Percentiles rank a stretch among this genome's conserved stretches.
phyloP scores from a whole-genome alignment of 1,140 invertebrate genomes.

The Pseudomyrmex concolor region DNA sequence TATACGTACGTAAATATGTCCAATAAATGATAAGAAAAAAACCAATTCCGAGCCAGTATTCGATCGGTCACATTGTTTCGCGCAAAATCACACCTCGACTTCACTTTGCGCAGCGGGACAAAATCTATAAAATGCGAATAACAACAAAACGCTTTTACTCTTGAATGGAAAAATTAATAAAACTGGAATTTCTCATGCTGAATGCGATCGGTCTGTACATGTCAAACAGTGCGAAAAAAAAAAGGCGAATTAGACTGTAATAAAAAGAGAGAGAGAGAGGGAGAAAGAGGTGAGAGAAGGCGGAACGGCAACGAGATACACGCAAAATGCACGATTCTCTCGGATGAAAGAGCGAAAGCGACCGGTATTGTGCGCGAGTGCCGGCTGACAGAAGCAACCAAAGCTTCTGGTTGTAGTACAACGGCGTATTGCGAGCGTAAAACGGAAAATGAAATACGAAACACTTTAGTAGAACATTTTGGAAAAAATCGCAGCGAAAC shows the following conservation, averaged over 20 bases:
- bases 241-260: conserved; percentile 39
- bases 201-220: background rate
- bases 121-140: background rate
- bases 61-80: background rate
- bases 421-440: conserved; percentile 58
- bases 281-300: conserved; percentile 32
- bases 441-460: conserved; percentile 68
- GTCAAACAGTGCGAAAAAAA: conserved; percentile 2
- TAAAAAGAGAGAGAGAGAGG: conserved; percentile 24
- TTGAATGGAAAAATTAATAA: conserved; percentile 12
- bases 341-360: conserved; percentile 66
- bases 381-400: conserved; percentile 71
- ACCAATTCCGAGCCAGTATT: background rate
- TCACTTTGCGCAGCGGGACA: background rate
- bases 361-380: conserved; percentile 66
- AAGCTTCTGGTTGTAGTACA: conserved; percentile 64
- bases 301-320: conserved; percentile 60
- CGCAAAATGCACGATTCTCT: conserved; percentile 68
- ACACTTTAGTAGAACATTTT: conserved; percentile 49
- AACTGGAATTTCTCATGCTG: background rate
- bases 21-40: conserved; percentile 12
- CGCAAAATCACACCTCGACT: background rate
- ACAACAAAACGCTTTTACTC: background rate
- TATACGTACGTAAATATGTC: background rate
- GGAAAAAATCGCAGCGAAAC: conserved; percentile 1